A percentile compares a stretch with the other conserved stretches of the same genome.
Conservation (phyloP, 2,888 invertebrate species). For the Pyrrhosoma nymphula region DNA sequence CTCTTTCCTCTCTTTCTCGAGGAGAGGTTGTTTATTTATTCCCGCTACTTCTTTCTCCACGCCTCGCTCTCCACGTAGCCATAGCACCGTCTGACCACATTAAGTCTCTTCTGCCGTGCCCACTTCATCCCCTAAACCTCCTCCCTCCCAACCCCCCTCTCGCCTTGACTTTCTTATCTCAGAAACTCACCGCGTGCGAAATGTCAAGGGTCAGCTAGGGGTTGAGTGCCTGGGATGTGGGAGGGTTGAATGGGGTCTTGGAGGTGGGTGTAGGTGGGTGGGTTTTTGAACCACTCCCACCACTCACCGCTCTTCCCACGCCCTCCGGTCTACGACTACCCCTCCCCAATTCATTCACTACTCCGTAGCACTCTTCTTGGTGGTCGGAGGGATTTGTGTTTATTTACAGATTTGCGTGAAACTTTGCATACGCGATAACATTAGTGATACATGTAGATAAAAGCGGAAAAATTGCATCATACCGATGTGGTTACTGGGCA, state of each 20-base stretch:
- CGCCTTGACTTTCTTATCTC: not conserved
- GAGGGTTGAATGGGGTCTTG: not conserved
- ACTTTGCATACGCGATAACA: too few species aligned
- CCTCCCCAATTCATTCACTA: not conserved
- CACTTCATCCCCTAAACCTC: not conserved
- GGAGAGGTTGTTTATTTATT: not conserved
- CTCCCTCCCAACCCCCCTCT: not conserved
- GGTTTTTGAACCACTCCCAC: not conserved
- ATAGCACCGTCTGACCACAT: not conserved
- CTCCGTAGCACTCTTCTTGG: not conserved
- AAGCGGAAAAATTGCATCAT: too few species aligned
- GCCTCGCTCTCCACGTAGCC: not conserved
- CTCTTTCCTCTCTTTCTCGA: not conserved
- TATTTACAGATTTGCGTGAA: too few species aligned
- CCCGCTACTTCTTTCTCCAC: not conserved
- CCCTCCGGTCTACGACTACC: not conserved
- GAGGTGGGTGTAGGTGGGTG: not conserved
- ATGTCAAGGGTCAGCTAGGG: slow-evolving; percentile 16
- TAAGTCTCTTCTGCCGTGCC: slow-evolving; percentile 12
- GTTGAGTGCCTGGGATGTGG: not conserved
- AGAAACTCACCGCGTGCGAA: not conserved
- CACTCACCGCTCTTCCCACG: not conserved
- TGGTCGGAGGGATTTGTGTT: too few species aligned
- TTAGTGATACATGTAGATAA: too few species aligned
- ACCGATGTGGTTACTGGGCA: too few species aligned